Base-by-base conservation (phyloP, 1,140 invertebrate species). In the Bacillus rossius region DNA sequence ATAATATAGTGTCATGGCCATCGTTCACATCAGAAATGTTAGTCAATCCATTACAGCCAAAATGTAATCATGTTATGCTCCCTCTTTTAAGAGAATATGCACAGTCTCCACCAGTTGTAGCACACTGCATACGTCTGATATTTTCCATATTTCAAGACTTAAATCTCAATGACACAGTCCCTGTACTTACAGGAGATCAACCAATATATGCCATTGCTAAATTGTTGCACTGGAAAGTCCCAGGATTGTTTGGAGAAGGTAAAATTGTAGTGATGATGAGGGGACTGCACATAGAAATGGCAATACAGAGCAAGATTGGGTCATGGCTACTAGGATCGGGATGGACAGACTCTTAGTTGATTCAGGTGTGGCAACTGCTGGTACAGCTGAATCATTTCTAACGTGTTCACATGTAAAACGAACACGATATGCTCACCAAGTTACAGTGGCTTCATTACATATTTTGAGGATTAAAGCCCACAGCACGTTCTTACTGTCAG, bases 231-330 rank as follows among this genome's bases (percentile, higher is more conserved):
- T 69, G 67, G 63, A 37, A 57, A 13, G 65, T 67, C 43, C 64
- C 65, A 17, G 17, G 65, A n/a, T 10, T 5, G 23, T 64, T 62
- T 64, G 67, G 63, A 34, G 67, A 71, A 45, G 51, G 64, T 14
- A 60, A 61, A 25, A 61, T 61, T 55, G 23, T 67, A 8, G 57
- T 64, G 26, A 69, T 67, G 63, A 38, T 67, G 40, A 63, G 65
- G 16, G 65, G 60, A 17, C 56, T 67, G 13, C 65, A 67, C 54
- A 66, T 64, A 49, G 61, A 67, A 55, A 67, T 67, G 55, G 60
- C 63, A 17, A 53, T 29, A 14, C 14, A 7, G 43, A 55, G 26
- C 25, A 50, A 19, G 22, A 25, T 50, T 34, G 54, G 54, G 13
- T 49, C 19, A 19, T 51, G 54, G 54, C 47, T 55, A 50, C 38